phyloP scores from a whole-genome alignment of 2,113 vertebrate species.

The Cavia porcellus region DNA sequence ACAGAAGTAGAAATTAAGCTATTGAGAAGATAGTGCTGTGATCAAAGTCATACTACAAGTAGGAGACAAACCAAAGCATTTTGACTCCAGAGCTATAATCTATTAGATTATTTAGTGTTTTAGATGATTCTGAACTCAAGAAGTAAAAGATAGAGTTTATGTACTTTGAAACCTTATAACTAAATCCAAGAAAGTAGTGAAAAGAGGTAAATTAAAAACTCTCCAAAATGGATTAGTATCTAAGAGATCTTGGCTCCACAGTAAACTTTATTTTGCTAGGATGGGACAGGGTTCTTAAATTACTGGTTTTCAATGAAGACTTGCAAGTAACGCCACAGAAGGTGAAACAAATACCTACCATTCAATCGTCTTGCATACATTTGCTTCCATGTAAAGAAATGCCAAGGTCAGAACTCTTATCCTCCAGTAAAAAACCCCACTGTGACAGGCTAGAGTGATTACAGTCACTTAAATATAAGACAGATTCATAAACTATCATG shows the following conservation, averaged over 20 bases:
- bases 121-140: constrained; percentile 1
- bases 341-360: neutral
- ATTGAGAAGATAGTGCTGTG: neutral
- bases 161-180: neutral
- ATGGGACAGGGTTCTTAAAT: neutral
- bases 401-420: constrained; percentile 30
- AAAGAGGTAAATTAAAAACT: neutral
- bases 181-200: neutral
- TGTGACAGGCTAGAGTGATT: neutral
- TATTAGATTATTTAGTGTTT: neutral
- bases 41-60: neutral
- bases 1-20: neutral
- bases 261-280: neutral
- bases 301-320: neutral
- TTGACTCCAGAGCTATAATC: neutral
- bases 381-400: neutral
- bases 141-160: neutral
- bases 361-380: neutral
- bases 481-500: neutral
- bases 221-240: neutral
- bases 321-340: constrained; percentile 16
- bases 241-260: neutral
- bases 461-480: neutral
- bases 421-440: constrained; percentile 21
- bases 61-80: neutral